Percentiles rank a stretch among this genome's conserved stretches.
These are phyloP conservation scores for Vultur gryphus DNA, from an alignment of 2,797 vertebrate genomes.

Conservation along the genomic window DNA sequence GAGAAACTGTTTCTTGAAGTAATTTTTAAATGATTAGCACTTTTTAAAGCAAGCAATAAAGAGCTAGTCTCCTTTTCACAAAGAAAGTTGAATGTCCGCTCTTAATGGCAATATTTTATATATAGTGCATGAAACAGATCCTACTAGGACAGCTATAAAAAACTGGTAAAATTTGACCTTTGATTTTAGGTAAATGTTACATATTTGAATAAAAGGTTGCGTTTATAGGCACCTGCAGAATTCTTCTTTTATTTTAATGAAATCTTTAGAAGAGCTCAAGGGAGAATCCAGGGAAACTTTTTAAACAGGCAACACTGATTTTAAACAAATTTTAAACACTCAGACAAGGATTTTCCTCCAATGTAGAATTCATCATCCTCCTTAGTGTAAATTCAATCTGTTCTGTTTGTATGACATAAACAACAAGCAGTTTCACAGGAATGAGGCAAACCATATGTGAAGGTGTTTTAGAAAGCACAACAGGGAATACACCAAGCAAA, in stretches of 20 bases:
- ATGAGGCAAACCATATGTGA: conserved; percentile 80
- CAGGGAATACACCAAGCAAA: conserved; percentile 77
- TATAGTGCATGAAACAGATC: background rate
- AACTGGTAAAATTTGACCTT: conserved; percentile 20
- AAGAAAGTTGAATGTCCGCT: background rate
- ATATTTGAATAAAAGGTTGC: conserved; percentile 32
- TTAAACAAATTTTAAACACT: conserved; percentile 62
- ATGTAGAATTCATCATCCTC: conserved; percentile 70
- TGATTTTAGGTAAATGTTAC: conserved; percentile 40
- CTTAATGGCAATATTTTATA: background rate
- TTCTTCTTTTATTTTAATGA: background rate
- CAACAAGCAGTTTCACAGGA: conserved; percentile 77
- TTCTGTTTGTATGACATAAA: conserved; percentile 78
- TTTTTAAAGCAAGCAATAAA: background rate
- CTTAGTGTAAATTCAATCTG: conserved; percentile 79
- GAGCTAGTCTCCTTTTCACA: background rate
- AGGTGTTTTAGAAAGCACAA: conserved; percentile 82
- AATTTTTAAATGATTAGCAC: background rate
- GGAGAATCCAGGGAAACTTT: background rate
- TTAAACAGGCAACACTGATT: conserved; percentile 56
- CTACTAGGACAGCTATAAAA: background rate
- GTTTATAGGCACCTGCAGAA: background rate
- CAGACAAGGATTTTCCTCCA: conserved; percentile 65
- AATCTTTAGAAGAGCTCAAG: background rate
- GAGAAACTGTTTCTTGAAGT: background rate